Conservation (phyloP, 1,140 invertebrate genomes). For the Drosophila saltans region DNA sequence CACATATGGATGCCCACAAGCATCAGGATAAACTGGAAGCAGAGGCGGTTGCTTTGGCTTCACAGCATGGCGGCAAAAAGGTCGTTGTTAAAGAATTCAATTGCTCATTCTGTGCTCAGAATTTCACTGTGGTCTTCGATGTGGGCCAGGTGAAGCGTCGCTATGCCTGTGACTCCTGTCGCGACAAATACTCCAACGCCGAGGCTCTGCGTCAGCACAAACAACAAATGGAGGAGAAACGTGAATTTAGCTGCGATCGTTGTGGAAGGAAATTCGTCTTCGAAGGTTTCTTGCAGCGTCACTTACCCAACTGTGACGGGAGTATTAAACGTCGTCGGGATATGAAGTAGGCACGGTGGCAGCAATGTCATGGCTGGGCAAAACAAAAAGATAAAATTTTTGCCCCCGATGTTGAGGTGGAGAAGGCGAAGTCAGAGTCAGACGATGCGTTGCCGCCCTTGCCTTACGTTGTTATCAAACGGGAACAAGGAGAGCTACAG, state of each 20-base stretch:
- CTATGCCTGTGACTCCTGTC: slow-evolving; percentile 77
- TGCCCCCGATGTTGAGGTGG: neutral
- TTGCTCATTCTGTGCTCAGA: slow-evolving; percentile 75
- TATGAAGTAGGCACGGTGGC: slow-evolving; percentile 73
- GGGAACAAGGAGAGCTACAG: slow-evolving; percentile 26
- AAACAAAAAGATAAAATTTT: neutral
- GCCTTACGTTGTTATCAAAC: slow-evolving; percentile 70
- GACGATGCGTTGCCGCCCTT: slow-evolving; percentile 35
- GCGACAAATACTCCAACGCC: slow-evolving; percentile 81
- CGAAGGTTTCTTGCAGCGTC: slow-evolving; percentile 78
- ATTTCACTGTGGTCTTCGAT: slow-evolving; percentile 79
- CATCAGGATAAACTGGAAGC: slow-evolving; percentile 78
- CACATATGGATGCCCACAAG: slow-evolving; percentile 77
- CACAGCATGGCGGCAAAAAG: slow-evolving; percentile 77
- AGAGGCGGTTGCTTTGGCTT: slow-evolving; percentile 68
- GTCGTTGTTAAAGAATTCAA: slow-evolving; percentile 79
- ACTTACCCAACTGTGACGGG: slow-evolving; percentile 77
- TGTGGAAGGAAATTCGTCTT: slow-evolving; percentile 82
- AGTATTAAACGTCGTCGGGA: slow-evolving; percentile 79
- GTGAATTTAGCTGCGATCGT: slow-evolving; percentile 75
- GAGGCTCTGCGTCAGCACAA: slow-evolving; percentile 78
- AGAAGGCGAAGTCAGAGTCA: slow-evolving; percentile 5
- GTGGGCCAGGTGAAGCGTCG: slow-evolving; percentile 78
- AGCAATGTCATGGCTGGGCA: slow-evolving; percentile 62
- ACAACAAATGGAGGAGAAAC: slow-evolving; percentile 76